Percentiles rank a stretch among this genome's conserved stretches.
phyloP scores from a whole-genome alignment of 64 coral and sea anemone genomes.

The Dendronephthya gigantea region DNA sequence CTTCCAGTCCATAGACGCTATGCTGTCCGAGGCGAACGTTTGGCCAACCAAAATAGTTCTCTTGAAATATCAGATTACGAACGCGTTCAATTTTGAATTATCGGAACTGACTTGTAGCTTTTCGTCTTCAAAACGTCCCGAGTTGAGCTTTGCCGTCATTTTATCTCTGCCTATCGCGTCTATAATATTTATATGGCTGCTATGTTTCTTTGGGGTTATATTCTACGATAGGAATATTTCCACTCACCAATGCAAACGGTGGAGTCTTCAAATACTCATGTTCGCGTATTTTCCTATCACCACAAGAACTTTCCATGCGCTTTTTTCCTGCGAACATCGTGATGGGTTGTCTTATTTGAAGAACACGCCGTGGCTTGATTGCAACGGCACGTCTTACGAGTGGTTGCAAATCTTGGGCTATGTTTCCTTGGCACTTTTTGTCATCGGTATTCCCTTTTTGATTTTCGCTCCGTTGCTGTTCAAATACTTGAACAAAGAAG shows the following conservation, averaged over 20 bases:
- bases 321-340: not conserved
- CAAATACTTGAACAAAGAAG: not conserved
- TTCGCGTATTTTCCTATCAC: not conserved
- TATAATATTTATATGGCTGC: not conserved
- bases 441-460: not conserved
- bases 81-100: not conserved
- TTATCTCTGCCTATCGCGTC: not conserved
- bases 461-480: not conserved
- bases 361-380: not conserved
- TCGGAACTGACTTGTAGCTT: not conserved
- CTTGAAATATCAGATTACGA: not conserved
- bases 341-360: not conserved
- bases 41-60: not conserved
- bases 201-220: not conserved
- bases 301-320: not conserved
- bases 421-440: not conserved
- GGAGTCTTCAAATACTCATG: not conserved
- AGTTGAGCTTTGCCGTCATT: not conserved
- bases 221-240: not conserved
- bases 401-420: not conserved
- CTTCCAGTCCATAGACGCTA: not conserved
- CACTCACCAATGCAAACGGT: not conserved
- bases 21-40: not conserved
- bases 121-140: not conserved
- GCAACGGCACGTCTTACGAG: not conserved